Percentiles rank a stretch among this genome's conserved stretches.
phyloP scores from a whole-genome alignment of 1,140 invertebrate species.

The Monomorium pharaonis region DNA sequence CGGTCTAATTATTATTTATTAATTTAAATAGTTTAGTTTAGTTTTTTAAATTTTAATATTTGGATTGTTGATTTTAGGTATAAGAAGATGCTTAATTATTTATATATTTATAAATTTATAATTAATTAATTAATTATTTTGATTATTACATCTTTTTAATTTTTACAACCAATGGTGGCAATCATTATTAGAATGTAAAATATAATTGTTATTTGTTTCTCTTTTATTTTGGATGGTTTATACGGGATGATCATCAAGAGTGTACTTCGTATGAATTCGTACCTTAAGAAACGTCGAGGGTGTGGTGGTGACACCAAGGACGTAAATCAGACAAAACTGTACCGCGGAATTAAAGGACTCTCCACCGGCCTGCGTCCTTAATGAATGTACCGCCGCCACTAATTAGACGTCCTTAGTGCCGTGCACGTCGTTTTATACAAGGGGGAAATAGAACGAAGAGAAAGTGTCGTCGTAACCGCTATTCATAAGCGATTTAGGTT shows the following conservation, averaged over 20 bases:
- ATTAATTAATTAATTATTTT: neutral
- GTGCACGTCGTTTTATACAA: slow-evolving; percentile 43
- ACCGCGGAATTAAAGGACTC: slow-evolving; percentile 76
- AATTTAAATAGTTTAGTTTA: neutral
- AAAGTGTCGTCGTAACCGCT: slow-evolving; percentile 69
- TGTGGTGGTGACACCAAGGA: slow-evolving; percentile 59
- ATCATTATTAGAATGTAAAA: neutral
- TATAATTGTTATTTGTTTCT: neutral
- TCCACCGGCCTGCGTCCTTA: slow-evolving; percentile 67
- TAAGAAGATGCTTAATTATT: neutral
- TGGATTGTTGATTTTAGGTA: neutral
- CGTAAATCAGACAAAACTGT: slow-evolving; percentile 78
- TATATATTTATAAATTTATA: neutral
- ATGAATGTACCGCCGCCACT: slow-evolving; percentile 75
- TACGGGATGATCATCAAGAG: neutral
- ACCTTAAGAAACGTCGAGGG: slow-evolving; percentile 32
- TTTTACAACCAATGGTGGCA: neutral
- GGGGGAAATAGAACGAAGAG: slow-evolving; percentile 24
- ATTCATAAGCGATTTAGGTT: slow-evolving; percentile 68
- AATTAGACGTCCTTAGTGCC: slow-evolving; percentile 76
- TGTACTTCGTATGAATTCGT: slow-evolving; percentile 29
- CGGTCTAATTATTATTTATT: neutral
- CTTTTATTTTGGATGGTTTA: neutral
- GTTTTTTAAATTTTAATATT: neutral
- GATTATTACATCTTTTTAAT: neutral